These are phyloP conservation scores for Smutsia gigantea DNA, from an alignment of 2,797 vertebrate species.

Conservation along the genomic window DNA sequence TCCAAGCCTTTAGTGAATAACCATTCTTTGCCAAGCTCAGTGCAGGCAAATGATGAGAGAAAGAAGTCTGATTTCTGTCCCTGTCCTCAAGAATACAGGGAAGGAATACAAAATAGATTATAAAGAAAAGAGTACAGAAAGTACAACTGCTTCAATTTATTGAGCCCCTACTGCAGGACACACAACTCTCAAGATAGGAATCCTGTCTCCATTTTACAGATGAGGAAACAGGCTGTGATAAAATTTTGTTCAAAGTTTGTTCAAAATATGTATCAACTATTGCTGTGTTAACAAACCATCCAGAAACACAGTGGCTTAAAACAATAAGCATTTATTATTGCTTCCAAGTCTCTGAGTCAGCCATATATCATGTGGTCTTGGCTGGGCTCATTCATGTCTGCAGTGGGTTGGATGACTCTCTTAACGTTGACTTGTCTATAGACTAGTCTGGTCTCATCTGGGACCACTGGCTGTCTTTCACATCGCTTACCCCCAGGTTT, in stretches of 20 bases:
- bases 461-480: neutral
- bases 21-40: neutral
- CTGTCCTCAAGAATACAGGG: neutral
- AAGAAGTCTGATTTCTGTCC: neutral
- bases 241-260: constrained; percentile 45
- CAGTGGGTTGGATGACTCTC: neutral
- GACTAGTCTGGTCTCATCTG: neutral
- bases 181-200: neutral
- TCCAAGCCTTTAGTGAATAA: constrained; percentile 22
- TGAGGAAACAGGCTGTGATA: neutral
- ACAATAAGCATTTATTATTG: constrained; percentile 41
- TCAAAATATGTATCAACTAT: neutral
- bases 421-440: neutral
- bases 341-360: constrained; percentile 31
- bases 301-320: constrained; percentile 36
- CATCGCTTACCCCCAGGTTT: too few species aligned
- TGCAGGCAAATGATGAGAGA: neutral
- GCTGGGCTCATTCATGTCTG: neutral
- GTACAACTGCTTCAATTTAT: neutral
- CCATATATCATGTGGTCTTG: neutral
- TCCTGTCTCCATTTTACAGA: constrained; percentile 45
- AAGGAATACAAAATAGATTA: neutral
- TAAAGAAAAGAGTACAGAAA: constrained; percentile 33
- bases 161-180: neutral
- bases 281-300: neutral